Percentiles rank a stretch among this genome's conserved stretches.
Evolutionary conservation across 2,797 vertebrate species (phyloP).

Genomic region (Microcaecilia unicolor): DNA sequence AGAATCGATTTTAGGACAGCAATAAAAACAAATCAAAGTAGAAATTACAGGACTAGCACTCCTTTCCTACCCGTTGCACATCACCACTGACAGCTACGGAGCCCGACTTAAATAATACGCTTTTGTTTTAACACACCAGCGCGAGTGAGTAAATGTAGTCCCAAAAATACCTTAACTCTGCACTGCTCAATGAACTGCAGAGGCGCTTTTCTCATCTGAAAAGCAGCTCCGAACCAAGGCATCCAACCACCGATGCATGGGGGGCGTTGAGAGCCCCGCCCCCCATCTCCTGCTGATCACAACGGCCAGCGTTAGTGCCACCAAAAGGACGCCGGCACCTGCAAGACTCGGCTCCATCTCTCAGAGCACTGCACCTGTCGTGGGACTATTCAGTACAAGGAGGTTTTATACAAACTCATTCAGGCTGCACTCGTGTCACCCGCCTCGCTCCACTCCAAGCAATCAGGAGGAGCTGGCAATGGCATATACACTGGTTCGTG

Average conservation of each 20-base stretch:
- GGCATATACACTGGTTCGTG: no score
- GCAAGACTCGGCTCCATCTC: slow-evolving; percentile 13
- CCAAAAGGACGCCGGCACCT: slow-evolving; percentile 5
- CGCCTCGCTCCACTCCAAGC: neutral
- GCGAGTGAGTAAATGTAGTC: no score
- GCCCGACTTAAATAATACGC: no score
- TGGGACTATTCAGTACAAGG: no score
- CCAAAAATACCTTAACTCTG: slow-evolving; percentile 56
- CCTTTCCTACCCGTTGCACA: neutral
- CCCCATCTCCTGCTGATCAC: no score
- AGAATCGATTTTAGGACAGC: no score
- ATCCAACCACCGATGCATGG: slow-evolving; percentile 71
- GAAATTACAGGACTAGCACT: no score
- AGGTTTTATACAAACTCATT: no score
- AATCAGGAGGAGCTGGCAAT: neutral
- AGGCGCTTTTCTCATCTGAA: slow-evolving; percentile 61
- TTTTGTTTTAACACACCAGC: no score
- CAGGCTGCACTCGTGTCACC: neutral
- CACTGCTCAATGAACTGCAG: slow-evolving; percentile 65
- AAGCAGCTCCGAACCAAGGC: slow-evolving; percentile 69
- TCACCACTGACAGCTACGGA: no score
- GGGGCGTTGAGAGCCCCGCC: slow-evolving; percentile 25
- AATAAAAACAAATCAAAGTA: no score
- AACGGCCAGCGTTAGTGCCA: no score
- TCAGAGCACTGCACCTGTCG: neutral